These are phyloP conservation scores for Botia almorhae DNA, from an alignment of 2,797 vertebrate genomes.

Conservation along the genomic window DNA sequence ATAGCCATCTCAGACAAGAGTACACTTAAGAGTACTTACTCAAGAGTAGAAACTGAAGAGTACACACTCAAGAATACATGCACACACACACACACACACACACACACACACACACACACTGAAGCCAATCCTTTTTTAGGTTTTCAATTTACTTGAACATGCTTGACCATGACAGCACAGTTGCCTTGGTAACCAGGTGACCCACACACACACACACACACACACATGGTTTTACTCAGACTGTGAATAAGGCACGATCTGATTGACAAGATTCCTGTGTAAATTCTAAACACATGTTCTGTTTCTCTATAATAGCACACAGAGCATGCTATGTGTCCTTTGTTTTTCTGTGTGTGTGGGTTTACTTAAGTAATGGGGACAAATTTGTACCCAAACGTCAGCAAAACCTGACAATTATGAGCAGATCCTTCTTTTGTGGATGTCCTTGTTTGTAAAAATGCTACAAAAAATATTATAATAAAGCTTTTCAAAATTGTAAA, in stretches of 20 bases:
- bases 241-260: constrained; percentile 3
- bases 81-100: background rate
- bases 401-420: too few relatives aligned
- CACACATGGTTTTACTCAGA: background rate
- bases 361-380: background rate
- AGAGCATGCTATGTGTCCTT: background rate
- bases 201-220: background rate
- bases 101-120: background rate
- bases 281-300: background rate
- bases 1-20: constrained; percentile 2
- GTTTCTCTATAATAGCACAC: background rate
- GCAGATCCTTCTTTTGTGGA: too few relatives aligned
- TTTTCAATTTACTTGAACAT: constrained; percentile 42
- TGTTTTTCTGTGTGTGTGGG: background rate
- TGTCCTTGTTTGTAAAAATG: too few relatives aligned
- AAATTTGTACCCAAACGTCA: background rate
- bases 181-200: constrained; percentile 52
- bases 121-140: constrained; percentile 26
- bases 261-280: background rate
- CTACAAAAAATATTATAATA: too few relatives aligned
- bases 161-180: constrained; percentile 17
- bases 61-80: background rate
- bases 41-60: background rate
- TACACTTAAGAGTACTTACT: background rate
- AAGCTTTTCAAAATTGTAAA: too few relatives aligned